Percentiles rank a stretch among this genome's conserved stretches.
phyloP scores from a whole-genome alignment of 2,888 invertebrate species.

The Agriopis aurantiaria region DNA sequence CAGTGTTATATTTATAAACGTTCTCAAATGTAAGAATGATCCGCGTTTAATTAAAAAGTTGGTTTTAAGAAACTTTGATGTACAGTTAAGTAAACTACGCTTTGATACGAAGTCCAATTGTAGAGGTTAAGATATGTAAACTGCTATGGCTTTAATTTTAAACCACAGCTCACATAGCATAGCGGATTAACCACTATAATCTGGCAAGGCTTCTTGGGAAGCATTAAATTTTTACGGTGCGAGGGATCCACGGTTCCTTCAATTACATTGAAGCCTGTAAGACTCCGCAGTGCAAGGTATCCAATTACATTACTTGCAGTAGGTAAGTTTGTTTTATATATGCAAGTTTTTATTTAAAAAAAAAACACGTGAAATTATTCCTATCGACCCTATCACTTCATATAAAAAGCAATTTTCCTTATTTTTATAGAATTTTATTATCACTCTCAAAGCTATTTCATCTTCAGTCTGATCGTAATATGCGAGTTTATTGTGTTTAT shows the following conservation, averaged over 20 bases:
- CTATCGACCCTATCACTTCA: neutral
- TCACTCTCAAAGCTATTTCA: conserved; percentile 37
- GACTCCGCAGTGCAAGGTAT: conserved; percentile 55
- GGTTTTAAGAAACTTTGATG: no score
- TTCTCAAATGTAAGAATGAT: neutral
- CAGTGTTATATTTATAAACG: no score
- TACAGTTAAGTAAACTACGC: no score
- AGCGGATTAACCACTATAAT: conserved; percentile 66
- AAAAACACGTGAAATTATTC: neutral
- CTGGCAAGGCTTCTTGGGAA: conserved; percentile 71
- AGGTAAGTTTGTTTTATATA: neutral
- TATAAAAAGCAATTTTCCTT: conserved; percentile 14
- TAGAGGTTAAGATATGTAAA: conserved; percentile 15
- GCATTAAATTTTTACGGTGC: conserved; percentile 67
- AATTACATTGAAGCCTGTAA: conserved; percentile 67
- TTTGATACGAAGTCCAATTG: conserved; percentile 3
- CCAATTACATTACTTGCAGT: conserved; percentile 50
- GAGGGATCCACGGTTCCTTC: conserved; percentile 60
- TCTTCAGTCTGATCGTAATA: conserved; percentile 36
- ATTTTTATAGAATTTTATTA: conserved; percentile 34
- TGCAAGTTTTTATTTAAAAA: neutral
- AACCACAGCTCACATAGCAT: conserved; percentile 49
- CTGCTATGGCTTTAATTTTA: conserved; percentile 54
- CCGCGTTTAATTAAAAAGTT: neutral
- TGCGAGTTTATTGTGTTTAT: conserved; percentile 44